These are phyloP conservation scores for Perizoma flavofasciatum DNA, from an alignment of 2,888 invertebrate genomes.

Conservation along the genomic window DNA sequence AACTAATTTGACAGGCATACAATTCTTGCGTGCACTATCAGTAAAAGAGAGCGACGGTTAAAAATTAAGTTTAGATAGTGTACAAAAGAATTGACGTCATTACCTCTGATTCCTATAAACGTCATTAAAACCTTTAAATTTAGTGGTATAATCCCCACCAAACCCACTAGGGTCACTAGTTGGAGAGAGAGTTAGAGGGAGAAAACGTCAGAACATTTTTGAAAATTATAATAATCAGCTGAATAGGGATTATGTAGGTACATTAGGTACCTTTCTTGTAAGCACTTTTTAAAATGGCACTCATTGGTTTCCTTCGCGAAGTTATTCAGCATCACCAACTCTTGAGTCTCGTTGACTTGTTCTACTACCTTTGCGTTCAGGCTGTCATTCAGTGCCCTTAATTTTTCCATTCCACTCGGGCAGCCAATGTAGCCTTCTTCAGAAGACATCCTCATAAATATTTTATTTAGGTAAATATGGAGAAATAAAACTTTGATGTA, in stretches of 20 bases:
- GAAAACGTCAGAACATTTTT: no score
- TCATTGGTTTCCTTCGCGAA: constrained; percentile 69
- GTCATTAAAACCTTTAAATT: no score
- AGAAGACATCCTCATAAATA: constrained; percentile 49
- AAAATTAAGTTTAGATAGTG: no score
- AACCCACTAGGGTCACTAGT: no score
- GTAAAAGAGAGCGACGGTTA: no score
- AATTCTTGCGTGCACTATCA: no score
- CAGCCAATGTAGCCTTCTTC: constrained; percentile 57
- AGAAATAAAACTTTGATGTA: constrained; percentile 12
- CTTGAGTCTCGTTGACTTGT: constrained; percentile 65
- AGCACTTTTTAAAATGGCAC: constrained; percentile 58
- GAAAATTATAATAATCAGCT: no score
- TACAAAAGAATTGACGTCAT: no score
- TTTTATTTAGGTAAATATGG: constrained; percentile 5
- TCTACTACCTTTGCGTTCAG: constrained; percentile 64
- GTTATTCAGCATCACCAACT: constrained; percentile 65
- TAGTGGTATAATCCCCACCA: no score
- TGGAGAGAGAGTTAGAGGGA: no score
- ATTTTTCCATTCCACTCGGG: constrained; percentile 43
- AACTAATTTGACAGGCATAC: no score
- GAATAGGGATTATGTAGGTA: background rate
- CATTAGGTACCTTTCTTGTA: constrained; percentile 58
- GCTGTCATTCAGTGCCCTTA: constrained; percentile 54
- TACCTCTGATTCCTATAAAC: no score